Conservation (phyloP, 1,140 invertebrate genomes). For the Brachionus manjavacas region DNA sequence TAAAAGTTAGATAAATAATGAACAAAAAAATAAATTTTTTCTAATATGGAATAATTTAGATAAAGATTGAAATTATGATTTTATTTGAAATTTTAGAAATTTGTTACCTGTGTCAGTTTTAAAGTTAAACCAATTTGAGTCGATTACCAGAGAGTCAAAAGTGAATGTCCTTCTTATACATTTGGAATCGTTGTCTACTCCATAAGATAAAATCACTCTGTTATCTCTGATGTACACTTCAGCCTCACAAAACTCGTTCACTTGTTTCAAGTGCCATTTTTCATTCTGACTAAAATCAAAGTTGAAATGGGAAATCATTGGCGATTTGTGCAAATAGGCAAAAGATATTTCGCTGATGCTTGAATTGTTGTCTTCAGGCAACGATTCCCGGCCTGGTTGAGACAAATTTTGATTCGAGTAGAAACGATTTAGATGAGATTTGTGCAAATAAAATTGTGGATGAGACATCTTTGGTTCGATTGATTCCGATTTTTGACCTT, state of each 20-base stretch:
- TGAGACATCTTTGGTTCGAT: conserved; percentile 14
- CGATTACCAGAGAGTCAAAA: conserved; percentile 12
- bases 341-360: conserved; percentile 12
- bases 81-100: neutral
- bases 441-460: conserved; percentile 14
- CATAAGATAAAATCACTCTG: conserved; percentile 22
- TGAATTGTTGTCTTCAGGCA: conserved; percentile 35
- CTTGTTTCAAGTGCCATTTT: conserved; percentile 41
- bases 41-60: neutral
- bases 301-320: neutral
- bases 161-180: neutral
- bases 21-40: too few relatives aligned
- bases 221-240: conserved; percentile 20
- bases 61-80: neutral
- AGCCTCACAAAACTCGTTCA: conserved; percentile 34
- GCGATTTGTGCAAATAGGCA: conserved; percentile 17
- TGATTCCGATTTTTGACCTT: neutral
- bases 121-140: conserved; percentile 33
- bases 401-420: conserved; percentile 25
- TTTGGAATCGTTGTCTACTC: conserved; percentile 18
- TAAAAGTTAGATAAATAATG: neutral
- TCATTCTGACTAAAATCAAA: neutral
- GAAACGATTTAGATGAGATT: conserved; percentile 26
- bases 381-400: neutral
- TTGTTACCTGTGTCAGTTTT: conserved; percentile 8